Evolutionary conservation across 2,888 invertebrate genomes (phyloP), one percentile per base, ranked within the genome.

Genomic region (Abrostola triplasia): DNA sequence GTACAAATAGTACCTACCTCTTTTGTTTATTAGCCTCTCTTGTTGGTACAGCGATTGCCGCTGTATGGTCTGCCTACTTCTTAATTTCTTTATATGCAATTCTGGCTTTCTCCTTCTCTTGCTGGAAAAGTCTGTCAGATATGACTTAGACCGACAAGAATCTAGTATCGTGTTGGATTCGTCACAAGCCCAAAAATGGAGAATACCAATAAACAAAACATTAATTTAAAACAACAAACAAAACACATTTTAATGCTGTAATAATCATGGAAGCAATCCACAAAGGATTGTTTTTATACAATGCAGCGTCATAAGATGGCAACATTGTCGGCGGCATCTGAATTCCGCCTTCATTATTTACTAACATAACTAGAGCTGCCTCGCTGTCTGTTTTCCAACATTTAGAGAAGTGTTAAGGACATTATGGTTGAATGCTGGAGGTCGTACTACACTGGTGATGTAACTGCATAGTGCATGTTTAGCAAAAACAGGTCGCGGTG

Each of bases 401-500:
- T 44, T 49, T 13, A 36, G 40, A 40, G 36, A 13, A 24, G 8
- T 37, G 36, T 57, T 50, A 49, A 37, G 12, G 67, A 38, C 41
- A 54, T 55, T 49, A 35, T 55, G 35, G 41, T 47, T 36, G n/a
- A 60, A 50, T 12, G 0, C 11, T 40, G 42, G 24, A 63, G 75
- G 24, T 77, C 75, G 59, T 13, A 11, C 24, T 68, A 67, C 1
- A 58, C 40, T 77, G 78, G 77, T 13, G 49, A 13, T 42, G 57
- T 70, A 61, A 64, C 36, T 61, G 48, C 54, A 74, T 57, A 64
- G 68, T 71, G 64, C 67, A 70, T 74, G 79, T 72, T 72, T 73
- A 73, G 67, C 70, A 77, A 82, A 83, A 76, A 79, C 71, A 64
- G 73, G 70, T 69, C 53, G 54, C 67, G 69, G 65, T 77, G 74